Evolutionary conservation across 2,888 invertebrate species (phyloP).

Genomic region (Hirtodrosophila trivittata): DNA sequence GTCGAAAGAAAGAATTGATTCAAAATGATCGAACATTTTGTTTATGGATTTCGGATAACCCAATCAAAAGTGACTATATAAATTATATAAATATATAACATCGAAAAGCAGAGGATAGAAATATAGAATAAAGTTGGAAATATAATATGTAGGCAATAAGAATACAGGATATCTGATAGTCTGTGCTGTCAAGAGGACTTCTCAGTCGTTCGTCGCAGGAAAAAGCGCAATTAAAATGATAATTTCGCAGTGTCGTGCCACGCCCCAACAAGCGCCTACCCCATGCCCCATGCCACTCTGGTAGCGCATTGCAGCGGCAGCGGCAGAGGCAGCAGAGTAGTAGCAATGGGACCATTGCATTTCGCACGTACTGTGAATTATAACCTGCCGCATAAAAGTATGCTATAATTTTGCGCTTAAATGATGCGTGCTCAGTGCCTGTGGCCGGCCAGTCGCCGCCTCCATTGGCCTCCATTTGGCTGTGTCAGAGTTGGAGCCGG

Average conservation of each 20-base stretch:
- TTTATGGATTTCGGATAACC: too few relatives aligned
- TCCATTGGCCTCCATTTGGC: neutral
- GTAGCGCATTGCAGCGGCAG: constrained; percentile 14
- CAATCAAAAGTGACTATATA: too few relatives aligned
- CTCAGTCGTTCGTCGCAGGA: constrained; percentile 35
- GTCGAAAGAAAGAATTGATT: too few relatives aligned
- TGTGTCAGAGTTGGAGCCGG: too few relatives aligned
- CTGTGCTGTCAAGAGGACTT: neutral
- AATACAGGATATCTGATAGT: constrained; percentile 4
- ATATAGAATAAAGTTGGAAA: too few relatives aligned
- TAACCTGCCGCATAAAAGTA: constrained; percentile 76
- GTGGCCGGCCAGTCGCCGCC: constrained; percentile 25
- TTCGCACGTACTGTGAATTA: constrained; percentile 75
- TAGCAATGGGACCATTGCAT: constrained; percentile 48
- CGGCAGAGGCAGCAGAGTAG: constrained; percentile 3
- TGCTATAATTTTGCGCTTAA: constrained; percentile 77
- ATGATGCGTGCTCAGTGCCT: constrained; percentile 67
- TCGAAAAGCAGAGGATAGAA: too few relatives aligned
- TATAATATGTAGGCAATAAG: too few relatives aligned
- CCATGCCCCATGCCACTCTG: neutral
- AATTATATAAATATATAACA: too few relatives aligned
- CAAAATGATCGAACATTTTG: too few relatives aligned
- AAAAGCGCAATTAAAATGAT: constrained; percentile 75
- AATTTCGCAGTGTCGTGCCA: constrained; percentile 55
- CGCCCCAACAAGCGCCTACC: constrained; percentile 18